These are phyloP conservation scores for Archivesica marissinica DNA, from an alignment of 1,140 invertebrate species.

Conservation along the genomic window DNA sequence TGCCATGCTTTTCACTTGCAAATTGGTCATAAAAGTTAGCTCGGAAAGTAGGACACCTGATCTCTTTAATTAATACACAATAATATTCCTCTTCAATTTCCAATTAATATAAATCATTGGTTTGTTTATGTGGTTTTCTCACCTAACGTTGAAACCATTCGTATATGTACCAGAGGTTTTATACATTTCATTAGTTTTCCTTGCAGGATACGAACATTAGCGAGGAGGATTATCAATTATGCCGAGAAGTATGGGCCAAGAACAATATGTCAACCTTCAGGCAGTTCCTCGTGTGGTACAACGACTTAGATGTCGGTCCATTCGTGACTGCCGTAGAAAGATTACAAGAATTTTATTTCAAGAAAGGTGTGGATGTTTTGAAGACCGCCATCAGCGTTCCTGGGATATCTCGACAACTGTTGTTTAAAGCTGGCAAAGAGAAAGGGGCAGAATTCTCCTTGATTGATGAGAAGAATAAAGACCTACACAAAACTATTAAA, in stretches of 20 bases:
- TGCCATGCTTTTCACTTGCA: no score
- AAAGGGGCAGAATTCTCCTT: slow-evolving; percentile 33
- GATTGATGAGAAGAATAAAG: slow-evolving; percentile 53
- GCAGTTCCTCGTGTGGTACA: slow-evolving; percentile 64
- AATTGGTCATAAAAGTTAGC: no score
- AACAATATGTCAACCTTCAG: slow-evolving; percentile 37
- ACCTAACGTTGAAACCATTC: no score
- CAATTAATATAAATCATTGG: no score
- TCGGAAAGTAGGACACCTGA: no score
- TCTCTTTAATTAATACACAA: no score
- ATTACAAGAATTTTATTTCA: slow-evolving; percentile 56
- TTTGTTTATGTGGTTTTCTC: no score
- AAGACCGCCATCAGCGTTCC: no score
- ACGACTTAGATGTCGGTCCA: slow-evolving; percentile 50
- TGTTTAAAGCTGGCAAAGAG: slow-evolving; percentile 49
- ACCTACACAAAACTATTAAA: slow-evolving; percentile 63
- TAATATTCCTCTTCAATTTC: no score
- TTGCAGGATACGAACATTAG: slow-evolving; percentile 27
- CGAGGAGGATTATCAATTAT: slow-evolving; percentile 51
- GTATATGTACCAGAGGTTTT: no score
- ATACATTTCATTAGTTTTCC: no score
- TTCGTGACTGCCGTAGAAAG: slow-evolving; percentile 67
- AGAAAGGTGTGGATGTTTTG: slow-evolving; percentile 58
- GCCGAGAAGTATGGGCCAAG: slow-evolving; percentile 49
- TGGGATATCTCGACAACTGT: slow-evolving; percentile 57